These are phyloP conservation scores for Cephus sareptanus DNA, from an alignment of 2,888 invertebrate genomes.

Conservation along the genomic window DNA sequence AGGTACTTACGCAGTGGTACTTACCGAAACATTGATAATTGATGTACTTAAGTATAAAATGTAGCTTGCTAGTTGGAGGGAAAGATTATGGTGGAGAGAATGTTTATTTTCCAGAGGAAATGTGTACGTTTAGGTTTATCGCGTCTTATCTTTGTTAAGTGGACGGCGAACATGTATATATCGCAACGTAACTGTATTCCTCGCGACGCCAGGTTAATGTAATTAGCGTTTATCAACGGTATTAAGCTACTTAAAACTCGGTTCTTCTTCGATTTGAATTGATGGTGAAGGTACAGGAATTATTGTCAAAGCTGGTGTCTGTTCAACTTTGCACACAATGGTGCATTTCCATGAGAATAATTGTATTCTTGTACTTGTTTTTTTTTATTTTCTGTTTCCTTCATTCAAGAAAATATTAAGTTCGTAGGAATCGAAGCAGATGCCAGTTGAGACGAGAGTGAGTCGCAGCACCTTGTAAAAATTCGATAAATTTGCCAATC, in stretches of 20 bases:
- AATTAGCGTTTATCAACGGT: not conserved
- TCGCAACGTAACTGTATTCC: slow-evolving; percentile 17
- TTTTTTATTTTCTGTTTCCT: not conserved
- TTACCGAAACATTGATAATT: slow-evolving; percentile 38
- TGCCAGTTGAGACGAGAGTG: not conserved
- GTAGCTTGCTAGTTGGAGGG: slow-evolving; percentile 5
- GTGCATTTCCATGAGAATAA: not conserved
- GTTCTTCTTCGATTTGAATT: not conserved
- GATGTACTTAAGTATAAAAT: slow-evolving; percentile 51
- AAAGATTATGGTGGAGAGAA: slow-evolving; percentile 13
- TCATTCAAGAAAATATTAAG: no score
- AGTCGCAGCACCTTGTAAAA: not conserved
- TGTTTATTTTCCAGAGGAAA: slow-evolving; percentile 17
- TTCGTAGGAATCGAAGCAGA: not conserved
- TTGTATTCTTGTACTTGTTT: not conserved
- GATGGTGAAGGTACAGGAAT: not conserved
- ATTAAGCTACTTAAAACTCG: not conserved
- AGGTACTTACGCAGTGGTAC: slow-evolving; percentile 29
- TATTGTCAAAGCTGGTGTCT: not conserved
- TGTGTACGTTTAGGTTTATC: slow-evolving; percentile 1
- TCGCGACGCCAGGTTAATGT: not conserved
- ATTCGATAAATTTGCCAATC: not conserved
- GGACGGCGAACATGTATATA: slow-evolving; percentile 22
- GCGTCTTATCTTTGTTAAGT: slow-evolving; percentile 1
- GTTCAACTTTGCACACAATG: not conserved